These are phyloP conservation scores for Eupithecia exiguata DNA, from an alignment of 2,888 invertebrate genomes.

Conservation along the genomic window DNA sequence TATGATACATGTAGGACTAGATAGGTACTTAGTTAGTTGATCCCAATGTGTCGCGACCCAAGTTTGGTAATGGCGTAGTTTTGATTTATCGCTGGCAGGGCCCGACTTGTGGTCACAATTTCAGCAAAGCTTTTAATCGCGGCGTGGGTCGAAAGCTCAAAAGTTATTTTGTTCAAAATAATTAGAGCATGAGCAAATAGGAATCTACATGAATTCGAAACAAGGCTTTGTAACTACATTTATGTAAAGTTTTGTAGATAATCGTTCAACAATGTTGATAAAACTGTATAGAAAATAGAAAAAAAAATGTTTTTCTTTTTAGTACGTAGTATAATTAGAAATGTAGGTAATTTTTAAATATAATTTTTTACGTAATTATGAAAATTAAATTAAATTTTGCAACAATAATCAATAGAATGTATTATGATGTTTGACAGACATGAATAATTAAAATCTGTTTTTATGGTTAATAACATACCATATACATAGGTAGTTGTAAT, in stretches of 20 bases:
- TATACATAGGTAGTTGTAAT: too few relatives aligned
- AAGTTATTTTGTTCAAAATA: slow-evolving; percentile 35
- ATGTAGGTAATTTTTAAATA: too few relatives aligned
- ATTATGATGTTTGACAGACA: too few relatives aligned
- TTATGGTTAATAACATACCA: too few relatives aligned
- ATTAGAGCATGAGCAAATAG: slow-evolving; percentile 9
- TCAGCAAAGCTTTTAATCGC: slow-evolving; percentile 65
- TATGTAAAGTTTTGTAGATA: background rate
- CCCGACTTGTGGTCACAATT: slow-evolving; percentile 57
- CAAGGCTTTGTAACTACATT: background rate
- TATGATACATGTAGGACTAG: background rate
- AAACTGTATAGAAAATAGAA: too few relatives aligned
- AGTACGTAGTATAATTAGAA: too few relatives aligned
- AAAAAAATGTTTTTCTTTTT: too few relatives aligned
- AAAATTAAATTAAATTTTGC: too few relatives aligned
- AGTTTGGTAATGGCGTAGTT: slow-evolving; percentile 74
- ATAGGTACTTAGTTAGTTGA: slow-evolving; percentile 53
- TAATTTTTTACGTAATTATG: too few relatives aligned
- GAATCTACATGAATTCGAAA: background rate
- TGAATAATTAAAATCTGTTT: too few relatives aligned
- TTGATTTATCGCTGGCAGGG: slow-evolving; percentile 69
- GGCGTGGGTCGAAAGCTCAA: slow-evolving; percentile 18
- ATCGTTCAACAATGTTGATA: too few relatives aligned
- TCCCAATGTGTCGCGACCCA: slow-evolving; percentile 68
- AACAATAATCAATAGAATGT: too few relatives aligned